Evolutionary conservation across 2,888 invertebrate genomes (phyloP).

Genomic region (Thymelicus acteon): DNA sequence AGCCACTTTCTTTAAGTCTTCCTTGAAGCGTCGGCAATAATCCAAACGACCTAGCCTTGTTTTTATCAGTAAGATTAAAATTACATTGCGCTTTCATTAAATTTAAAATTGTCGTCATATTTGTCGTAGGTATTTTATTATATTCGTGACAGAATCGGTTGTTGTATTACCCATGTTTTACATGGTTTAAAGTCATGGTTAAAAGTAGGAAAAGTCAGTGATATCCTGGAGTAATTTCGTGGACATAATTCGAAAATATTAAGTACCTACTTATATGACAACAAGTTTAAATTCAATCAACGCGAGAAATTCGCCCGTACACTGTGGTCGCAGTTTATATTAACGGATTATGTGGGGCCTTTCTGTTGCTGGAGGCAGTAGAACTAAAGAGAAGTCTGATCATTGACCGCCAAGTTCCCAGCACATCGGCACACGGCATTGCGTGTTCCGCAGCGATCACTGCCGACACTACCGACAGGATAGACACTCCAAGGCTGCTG

Average conservation of each 20-base stretch:
- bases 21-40: constrained; percentile 14
- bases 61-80: constrained; percentile 29
- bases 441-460: constrained; percentile 8
- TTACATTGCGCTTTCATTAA: constrained; percentile 15
- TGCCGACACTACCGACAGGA: constrained; percentile 15
- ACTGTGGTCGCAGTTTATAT: constrained; percentile 21
- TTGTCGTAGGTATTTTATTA: not conserved
- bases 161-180: too few species aligned
- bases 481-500: constrained; percentile 15
- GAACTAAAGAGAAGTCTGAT: constrained; percentile 47
- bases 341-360: constrained; percentile 22
- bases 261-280: not conserved
- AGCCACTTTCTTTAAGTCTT: not conserved
- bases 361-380: constrained; percentile 19
- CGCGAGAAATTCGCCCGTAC: constrained; percentile 20
- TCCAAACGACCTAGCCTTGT: constrained; percentile 23
- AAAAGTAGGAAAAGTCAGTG: too few species aligned
- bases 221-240: too few species aligned
- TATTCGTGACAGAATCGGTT: not conserved
- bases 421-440: constrained; percentile 33
- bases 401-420: constrained; percentile 52
- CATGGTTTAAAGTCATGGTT: too few species aligned
- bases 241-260: too few species aligned
- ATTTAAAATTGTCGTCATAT: constrained; percentile 18
- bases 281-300: constrained; percentile 17